Evolutionary conservation across 2,797 vertebrate species (phyloP).

Genomic region (Chloroceryle inda): DNA sequence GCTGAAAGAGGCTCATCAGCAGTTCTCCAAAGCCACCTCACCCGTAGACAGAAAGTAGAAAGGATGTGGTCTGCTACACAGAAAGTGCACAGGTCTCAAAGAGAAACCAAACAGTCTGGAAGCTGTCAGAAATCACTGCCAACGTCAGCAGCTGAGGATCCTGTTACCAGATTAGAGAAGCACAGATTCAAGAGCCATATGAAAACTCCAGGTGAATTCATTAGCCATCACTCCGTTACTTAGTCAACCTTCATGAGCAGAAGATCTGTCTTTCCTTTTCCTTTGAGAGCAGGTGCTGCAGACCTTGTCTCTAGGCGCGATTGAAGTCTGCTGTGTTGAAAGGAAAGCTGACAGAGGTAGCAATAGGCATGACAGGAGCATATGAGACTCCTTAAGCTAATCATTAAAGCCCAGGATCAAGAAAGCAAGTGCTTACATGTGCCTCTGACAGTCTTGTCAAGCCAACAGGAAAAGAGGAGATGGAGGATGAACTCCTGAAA

Average conservation of each 20-base stretch:
- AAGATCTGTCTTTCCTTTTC: constrained; percentile 12
- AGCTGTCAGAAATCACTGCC: constrained; percentile 10
- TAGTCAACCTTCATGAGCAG: constrained; percentile 1
- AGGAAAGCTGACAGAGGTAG: constrained; percentile 59
- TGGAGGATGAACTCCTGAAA: constrained; percentile 20
- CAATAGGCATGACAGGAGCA: constrained; percentile 61
- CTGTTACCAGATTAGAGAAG: neutral
- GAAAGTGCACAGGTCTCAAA: neutral
- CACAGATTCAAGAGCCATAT: neutral
- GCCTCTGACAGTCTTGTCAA: constrained; percentile 53
- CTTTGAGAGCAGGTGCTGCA: constrained; percentile 26
- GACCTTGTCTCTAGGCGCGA: neutral
- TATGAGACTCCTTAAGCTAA: constrained; percentile 64
- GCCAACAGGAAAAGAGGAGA: constrained; percentile 6
- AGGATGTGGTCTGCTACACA: neutral
- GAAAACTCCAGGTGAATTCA: constrained; percentile 14
- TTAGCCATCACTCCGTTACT: constrained; percentile 3
- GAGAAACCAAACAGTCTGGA: neutral
- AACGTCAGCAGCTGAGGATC: neutral
- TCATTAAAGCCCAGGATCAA: constrained; percentile 60
- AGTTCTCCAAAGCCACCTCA: neutral
- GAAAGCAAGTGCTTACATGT: constrained; percentile 39
- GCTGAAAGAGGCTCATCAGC: neutral
- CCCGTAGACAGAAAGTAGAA: neutral
- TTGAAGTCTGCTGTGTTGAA: constrained; percentile 43